Conservation (phyloP, 2,888 invertebrate genomes). For the Artemia sinica region DNA sequence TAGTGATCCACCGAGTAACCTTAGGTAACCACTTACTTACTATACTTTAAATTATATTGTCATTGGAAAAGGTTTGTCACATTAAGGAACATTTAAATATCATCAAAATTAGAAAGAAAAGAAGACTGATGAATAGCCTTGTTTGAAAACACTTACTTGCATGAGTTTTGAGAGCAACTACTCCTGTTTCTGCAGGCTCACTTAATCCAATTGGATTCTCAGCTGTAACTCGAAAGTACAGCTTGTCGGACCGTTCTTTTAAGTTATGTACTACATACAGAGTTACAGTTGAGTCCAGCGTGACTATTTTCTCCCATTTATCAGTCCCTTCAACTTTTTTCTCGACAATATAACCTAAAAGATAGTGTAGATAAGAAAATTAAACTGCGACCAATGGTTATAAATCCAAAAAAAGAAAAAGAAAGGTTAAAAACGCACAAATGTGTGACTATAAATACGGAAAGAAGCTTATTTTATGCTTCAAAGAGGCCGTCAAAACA, state of each 20-base stretch:
- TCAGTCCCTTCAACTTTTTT: slow-evolving; percentile 52
- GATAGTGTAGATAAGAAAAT: background rate
- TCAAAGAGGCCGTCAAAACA: no score
- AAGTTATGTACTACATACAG: slow-evolving; percentile 68
- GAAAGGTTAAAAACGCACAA: background rate
- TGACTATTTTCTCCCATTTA: slow-evolving; percentile 70
- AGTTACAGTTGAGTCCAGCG: slow-evolving; percentile 53
- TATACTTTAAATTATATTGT: no score
- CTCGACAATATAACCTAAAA: slow-evolving; percentile 65
- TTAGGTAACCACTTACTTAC: no score
- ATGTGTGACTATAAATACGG: no score
- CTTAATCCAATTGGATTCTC: slow-evolving; percentile 78
- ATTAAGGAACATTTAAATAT: no score
- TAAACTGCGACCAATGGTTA: background rate
- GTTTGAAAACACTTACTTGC: slow-evolving; percentile 53
- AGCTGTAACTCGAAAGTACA: slow-evolving; percentile 70
- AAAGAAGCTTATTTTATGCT: no score
- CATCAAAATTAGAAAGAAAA: no score
- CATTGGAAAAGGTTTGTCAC: no score
- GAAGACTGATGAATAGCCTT: no score
- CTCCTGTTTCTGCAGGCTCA: slow-evolving; percentile 57
- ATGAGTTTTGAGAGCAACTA: slow-evolving; percentile 61
- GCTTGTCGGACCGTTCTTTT: slow-evolving; percentile 65
- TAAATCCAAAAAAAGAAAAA: background rate
- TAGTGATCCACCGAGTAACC: no score